Base-by-base conservation (phyloP, 2,797 vertebrate genomes). In the Danio kyathit region DNA sequence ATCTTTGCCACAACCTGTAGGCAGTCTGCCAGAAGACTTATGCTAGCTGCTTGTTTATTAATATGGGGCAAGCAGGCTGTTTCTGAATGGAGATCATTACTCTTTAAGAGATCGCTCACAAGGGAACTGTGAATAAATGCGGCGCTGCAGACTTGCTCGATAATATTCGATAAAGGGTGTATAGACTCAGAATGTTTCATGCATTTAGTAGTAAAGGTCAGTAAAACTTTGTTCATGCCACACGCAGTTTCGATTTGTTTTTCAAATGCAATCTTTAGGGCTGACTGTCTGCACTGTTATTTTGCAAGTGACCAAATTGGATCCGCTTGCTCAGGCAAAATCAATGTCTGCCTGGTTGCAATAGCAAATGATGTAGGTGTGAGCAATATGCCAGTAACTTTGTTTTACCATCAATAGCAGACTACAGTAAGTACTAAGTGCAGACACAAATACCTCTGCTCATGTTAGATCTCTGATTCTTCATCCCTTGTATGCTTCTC, bases 51-150 rank as follows among this genome's bases (percentile, higher is more conserved):
- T 17, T 64, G 67, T 63, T 61, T 44, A 61, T 70, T 79, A 71
- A 41, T 61, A 61, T 71, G 66, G n/a, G 29, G 16, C 56, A 51
- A 48, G 56, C 38, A 29, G 46, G 41, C 13, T 52, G 67, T 71
- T 69, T 19, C 44, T 61, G 76, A 61, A 77, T 61, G 10, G 48
- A 63, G 46, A 71, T 61, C 57, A 71, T 71, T 63, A 77, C 57
- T 79, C 29, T 63, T 52, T 71, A 49, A 61, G 46, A 52, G 56
- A 61, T 79, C 12, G 13, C 40, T 71, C 76, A 12, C 46, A 29
- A 9, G 66, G 56, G 66, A 71, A 7, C 44, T 61, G 38, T 19
- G 56, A 51, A 78, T 70, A 16, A 51, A 79, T 61, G 56, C 66
- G 48, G 52, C 21, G n/a, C 56, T 21, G 54, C 44, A 71, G 76